phyloP scores from a whole-genome alignment of 2,797 vertebrate species.

The Rachycentron canadum region DNA sequence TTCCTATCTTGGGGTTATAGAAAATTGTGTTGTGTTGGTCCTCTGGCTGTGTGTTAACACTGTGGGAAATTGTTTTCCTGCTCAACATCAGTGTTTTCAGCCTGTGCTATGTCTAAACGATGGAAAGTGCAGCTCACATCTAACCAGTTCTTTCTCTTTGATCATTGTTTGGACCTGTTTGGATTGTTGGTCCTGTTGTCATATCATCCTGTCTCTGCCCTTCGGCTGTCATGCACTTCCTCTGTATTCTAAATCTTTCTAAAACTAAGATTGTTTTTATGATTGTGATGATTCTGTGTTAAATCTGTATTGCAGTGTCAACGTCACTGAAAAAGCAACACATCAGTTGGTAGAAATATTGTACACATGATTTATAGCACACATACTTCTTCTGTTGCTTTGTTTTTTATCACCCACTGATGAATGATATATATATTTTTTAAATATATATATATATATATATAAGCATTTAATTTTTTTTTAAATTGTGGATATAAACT shows the following conservation, averaged over 20 bases:
- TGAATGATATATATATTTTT: not conserved
- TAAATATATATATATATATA: too few relatives aligned
- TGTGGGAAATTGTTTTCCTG: conserved; percentile 54
- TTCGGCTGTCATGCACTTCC: conserved; percentile 8
- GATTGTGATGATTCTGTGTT: not conserved
- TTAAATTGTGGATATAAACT: conserved; percentile 2
- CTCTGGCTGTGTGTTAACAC: conserved; percentile 44
- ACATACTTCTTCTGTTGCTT: not conserved
- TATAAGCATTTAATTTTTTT: not conserved
- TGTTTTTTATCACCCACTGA: conserved; percentile 17
- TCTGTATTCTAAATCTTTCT: conserved; percentile 20
- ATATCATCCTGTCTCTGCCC: conserved; percentile 17
- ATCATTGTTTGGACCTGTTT: conserved; percentile 13
- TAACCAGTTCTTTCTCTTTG: conserved; percentile 37
- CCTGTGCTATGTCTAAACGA: conserved; percentile 24
- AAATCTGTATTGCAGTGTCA: not conserved
- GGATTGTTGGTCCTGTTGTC: conserved; percentile 21
- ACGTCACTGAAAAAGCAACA: not conserved
- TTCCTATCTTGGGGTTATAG: conserved; percentile 33
- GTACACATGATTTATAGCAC: conserved; percentile 16
- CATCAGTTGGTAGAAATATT: conserved; percentile 27
- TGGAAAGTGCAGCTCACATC: conserved; percentile 12
- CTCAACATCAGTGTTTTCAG: conserved; percentile 44
- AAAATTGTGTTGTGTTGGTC: conserved; percentile 29
- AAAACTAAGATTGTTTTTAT: not conserved